Evolutionary conservation across 2,888 invertebrate genomes (phyloP).

Genomic region (Gari tellinella): DNA sequence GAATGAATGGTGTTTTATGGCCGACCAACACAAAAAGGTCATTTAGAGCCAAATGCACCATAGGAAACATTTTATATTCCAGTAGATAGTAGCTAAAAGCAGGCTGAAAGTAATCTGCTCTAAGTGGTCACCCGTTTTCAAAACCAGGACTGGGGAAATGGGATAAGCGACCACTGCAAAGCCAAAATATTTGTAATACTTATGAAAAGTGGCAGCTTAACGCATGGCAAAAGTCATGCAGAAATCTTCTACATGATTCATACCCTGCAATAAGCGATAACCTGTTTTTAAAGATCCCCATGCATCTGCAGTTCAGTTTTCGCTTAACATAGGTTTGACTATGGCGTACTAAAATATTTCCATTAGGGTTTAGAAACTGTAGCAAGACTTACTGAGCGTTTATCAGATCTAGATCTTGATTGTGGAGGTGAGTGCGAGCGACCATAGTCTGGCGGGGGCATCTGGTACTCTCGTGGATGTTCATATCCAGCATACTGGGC

Average conservation of each 20-base stretch:
- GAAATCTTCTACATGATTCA: neutral
- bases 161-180: no score
- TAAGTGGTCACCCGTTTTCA: no score
- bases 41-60: no score
- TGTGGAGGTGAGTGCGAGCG: conserved; percentile 53
- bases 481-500: conserved; percentile 90
- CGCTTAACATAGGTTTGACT: neutral
- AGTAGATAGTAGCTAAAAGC: no score
- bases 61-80: no score
- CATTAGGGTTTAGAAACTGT: neutral
- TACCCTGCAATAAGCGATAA: neutral
- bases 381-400: conserved; percentile 67
- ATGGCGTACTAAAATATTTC: no score
- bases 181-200: no score
- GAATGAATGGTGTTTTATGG: no score
- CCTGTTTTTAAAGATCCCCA: neutral
- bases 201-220: neutral
- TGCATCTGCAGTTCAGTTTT: neutral
- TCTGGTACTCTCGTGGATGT: conserved; percentile 89
- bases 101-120: no score
- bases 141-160: no score
- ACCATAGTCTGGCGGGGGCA: conserved; percentile 66
- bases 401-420: conserved; percentile 63
- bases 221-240: neutral
- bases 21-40: no score